phyloP scores from a whole-genome alignment of 1,140 invertebrate genomes.

The Anastrepha ludens region DNA sequence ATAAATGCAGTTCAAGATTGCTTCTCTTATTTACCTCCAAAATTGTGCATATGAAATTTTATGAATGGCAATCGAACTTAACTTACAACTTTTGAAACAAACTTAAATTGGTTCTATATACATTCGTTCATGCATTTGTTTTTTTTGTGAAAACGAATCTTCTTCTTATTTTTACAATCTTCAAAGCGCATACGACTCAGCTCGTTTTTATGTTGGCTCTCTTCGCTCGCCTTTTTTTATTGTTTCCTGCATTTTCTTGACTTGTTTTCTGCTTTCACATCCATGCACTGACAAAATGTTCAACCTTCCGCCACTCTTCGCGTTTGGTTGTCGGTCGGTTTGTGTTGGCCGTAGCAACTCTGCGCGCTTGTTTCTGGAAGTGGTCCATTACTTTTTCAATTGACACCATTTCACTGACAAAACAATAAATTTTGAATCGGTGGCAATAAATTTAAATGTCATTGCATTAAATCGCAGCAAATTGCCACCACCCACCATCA shows the following conservation, averaged over 20 bases:
- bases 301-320: not conserved
- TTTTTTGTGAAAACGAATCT: no score
- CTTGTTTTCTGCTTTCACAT: not conserved
- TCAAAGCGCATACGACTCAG: no score
- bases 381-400: slow-evolving; percentile 48
- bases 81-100: no score
- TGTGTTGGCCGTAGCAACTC: not conserved
- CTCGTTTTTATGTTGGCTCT: no score
- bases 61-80: no score
- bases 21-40: no score
- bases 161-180: no score
- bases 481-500: not conserved
- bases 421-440: slow-evolving; percentile 61
- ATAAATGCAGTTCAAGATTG: no score
- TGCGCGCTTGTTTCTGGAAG: not conserved
- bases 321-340: not conserved
- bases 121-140: no score
- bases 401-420: slow-evolving; percentile 38
- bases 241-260: not conserved
- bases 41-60: no score
- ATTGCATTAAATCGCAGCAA: slow-evolving; percentile 68
- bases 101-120: no score
- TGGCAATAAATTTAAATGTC: slow-evolving; percentile 72
- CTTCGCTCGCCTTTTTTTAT: no score
- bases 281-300: not conserved